These are phyloP conservation scores for Andrena dorsata DNA, from an alignment of 2,888 invertebrate species.

Conservation along the genomic window DNA sequence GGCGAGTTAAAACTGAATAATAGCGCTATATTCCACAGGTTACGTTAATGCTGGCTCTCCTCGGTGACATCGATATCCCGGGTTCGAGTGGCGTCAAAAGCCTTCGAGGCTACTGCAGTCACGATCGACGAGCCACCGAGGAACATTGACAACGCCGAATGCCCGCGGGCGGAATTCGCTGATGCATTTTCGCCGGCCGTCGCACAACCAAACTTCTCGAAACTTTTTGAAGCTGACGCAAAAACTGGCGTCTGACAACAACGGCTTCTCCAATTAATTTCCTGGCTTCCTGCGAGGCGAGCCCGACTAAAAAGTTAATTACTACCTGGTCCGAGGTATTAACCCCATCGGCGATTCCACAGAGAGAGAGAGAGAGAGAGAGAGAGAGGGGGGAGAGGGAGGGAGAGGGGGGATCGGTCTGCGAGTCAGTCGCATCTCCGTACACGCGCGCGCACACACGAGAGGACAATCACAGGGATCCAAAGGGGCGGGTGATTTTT, in stretches of 20 bases:
- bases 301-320: conserved; percentile 44
- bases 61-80: not conserved
- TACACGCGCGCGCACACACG: not conserved
- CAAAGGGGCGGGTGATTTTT: conserved; percentile 31
- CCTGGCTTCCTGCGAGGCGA: not conserved
- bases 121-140: too few species aligned
- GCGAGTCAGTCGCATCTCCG: not conserved
- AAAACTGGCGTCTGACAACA: conserved; percentile 6
- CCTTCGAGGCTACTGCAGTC: not conserved
- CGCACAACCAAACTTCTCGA: not conserved
- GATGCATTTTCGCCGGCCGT: not conserved
- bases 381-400: too few species aligned
- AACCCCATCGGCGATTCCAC: conserved; percentile 22
- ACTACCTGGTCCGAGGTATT: conserved; percentile 22
- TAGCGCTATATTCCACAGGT: not conserved
- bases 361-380: not conserved
- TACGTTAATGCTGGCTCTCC: not conserved
- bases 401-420: not conserved
- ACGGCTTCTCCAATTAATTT: conserved; percentile 27
- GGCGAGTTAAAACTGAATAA: conserved; percentile 26
- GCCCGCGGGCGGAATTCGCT: not conserved
- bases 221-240: not conserved
- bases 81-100: not conserved
- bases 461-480: not conserved
- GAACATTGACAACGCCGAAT: not conserved